A percentile compares a stretch with the other conserved stretches of the same genome.
These are phyloP conservation scores for Agrochola circellaris DNA, from an alignment of 2,888 invertebrate genomes.

Conservation along the genomic window DNA sequence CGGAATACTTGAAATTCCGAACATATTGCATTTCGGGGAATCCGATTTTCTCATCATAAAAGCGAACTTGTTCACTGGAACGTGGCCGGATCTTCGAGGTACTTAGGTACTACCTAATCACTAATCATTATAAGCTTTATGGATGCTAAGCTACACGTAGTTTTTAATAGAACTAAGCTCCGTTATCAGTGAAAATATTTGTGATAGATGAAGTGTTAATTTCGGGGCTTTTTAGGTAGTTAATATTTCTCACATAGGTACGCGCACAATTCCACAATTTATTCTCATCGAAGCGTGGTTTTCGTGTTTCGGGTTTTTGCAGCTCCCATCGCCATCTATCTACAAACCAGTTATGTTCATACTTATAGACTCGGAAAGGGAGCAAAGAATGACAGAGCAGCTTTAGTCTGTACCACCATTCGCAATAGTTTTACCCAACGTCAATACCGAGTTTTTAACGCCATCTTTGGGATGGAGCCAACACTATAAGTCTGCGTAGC, in stretches of 20 bases:
- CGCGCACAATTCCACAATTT: background rate
- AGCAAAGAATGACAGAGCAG: background rate
- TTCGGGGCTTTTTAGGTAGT: background rate
- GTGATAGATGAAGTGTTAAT: background rate
- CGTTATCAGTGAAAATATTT: background rate
- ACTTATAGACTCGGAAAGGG: background rate
- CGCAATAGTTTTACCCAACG: background rate
- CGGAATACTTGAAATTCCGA: too few relatives aligned
- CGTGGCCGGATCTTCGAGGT: background rate
- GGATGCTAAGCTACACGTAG: background rate
- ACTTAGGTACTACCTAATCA: background rate
- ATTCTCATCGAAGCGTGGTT: background rate
- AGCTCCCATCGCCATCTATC: slow-evolving; percentile 25
- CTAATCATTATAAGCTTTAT: background rate
- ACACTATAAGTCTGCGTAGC: background rate
- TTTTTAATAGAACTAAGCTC: background rate
- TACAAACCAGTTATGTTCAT: background rate
- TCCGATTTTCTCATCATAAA: background rate
- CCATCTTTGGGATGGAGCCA: slow-evolving; percentile 14
- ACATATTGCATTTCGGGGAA: background rate
- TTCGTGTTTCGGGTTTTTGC: background rate
- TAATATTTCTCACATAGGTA: too few relatives aligned
- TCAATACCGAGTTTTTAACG: background rate
- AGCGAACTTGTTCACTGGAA: background rate
- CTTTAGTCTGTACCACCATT: too few relatives aligned